These are phyloP conservation scores for Palythoa heliodiscus DNA, from an alignment of 92 coral and sea anemone species.

Conservation along the genomic window DNA sequence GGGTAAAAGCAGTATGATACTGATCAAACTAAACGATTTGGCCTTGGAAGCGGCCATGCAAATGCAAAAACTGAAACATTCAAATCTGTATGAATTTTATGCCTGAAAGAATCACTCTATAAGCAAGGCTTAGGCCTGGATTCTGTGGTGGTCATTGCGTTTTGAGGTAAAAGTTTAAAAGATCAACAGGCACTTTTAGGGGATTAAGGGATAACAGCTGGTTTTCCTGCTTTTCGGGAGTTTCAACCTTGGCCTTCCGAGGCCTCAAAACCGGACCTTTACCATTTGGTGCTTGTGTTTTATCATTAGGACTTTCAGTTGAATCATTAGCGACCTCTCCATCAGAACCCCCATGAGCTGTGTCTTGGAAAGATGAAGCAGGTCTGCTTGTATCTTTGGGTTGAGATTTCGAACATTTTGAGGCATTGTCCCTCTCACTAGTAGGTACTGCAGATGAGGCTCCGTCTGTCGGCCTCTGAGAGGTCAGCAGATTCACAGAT, in stretches of 20 bases:
- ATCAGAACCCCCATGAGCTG: not conserved
- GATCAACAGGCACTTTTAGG: constrained; percentile 79
- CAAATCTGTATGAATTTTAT: no score
- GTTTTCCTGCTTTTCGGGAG: constrained; percentile 30
- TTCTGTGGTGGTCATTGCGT: not conserved
- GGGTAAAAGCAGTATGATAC: no score
- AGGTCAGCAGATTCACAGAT: not conserved
- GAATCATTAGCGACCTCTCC: not conserved
- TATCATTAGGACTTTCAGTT: not conserved
- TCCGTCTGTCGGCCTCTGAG: constrained; percentile 2
- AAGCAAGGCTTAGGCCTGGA: not conserved
- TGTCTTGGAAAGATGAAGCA: not conserved
- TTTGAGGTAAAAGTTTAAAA: constrained; percentile 63
- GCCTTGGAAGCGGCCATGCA: no score
- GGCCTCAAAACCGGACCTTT: constrained; percentile 24
- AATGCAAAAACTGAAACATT: no score
- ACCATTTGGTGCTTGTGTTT: not conserved
- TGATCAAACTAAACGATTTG: no score
- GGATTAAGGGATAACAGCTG: constrained; percentile 88
- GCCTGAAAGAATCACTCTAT: no score
- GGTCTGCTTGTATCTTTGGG: not conserved
- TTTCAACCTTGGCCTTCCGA: constrained; percentile 8
- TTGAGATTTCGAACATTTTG: not conserved
- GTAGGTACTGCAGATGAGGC: not conserved
- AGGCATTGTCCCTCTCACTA: not conserved